Evolutionary conservation across 2,113 vertebrate genomes (phyloP), one percentile per base, ranked within the genome.

Genomic region (Beaufortia kweichowensis): DNA sequence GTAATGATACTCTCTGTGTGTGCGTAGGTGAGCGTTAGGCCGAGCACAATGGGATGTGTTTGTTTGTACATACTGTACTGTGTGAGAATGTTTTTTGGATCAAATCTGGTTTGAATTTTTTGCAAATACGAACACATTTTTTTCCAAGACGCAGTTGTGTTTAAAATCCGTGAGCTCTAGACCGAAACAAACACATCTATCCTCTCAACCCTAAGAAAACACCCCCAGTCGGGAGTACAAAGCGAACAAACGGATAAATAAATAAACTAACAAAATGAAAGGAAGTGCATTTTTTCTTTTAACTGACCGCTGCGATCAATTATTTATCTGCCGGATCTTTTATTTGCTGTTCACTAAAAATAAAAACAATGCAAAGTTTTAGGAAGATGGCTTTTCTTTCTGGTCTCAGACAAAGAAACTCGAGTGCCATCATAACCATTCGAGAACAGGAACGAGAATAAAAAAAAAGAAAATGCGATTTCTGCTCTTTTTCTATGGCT

Each of bases 261-360:
- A 85, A 82, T 85, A 82, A 85, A 84, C 57, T 72, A 82, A 82
- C 46, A 79, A 81, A 81, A 76, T 69, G 35, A 80, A 62, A 63
- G 24, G 57, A 83, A 86, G 85, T 79, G 79, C 75, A 69, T 78
- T 72, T 53, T 81, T 81, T 76, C 75, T 82, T 83, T 86, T 76
- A 84, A 68, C 79, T 59, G 46, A 73, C 70, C 43, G 43, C 50
- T 39, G 61, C 60, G 41, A 84, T 86, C 69, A 81, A 84, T 86
- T 79, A 85, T 86, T 83, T 31, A 86, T 29, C 26, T 60, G 56
- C 72, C 43, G 14, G 60, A 41, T 39, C 78, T 79, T 83, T 82
- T 85, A 79, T 83, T 85, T 82, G 62, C 41, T 41, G 63, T 53
- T 71, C 50, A 66, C 79, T 85, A 81, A 85, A 86, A 86, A 84